Percentiles rank a stretch among this genome's conserved stretches.
phyloP scores from a whole-genome alignment of 2,888 invertebrate species.

The Isotomurus palustris region DNA sequence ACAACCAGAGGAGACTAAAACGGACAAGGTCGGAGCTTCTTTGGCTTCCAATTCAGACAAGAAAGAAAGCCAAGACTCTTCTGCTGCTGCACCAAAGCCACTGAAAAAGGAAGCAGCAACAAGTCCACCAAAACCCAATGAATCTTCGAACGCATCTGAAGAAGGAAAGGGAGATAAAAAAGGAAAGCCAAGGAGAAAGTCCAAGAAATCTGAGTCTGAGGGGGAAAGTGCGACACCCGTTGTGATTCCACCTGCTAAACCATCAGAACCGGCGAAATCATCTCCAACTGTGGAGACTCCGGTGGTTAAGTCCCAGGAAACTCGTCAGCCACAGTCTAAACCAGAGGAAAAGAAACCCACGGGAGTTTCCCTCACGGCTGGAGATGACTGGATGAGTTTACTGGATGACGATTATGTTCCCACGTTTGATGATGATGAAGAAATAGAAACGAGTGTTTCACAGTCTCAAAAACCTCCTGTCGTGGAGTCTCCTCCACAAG shows the following conservation, averaged over 20 bases:
- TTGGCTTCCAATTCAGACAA: not conserved
- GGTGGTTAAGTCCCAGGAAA: not conserved
- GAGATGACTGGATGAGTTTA: constrained; percentile 12
- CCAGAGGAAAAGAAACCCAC: not conserved
- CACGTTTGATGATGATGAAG: constrained; percentile 25
- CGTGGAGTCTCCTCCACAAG: too few species aligned
- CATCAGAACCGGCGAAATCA: not conserved
- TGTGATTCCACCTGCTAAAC: not conserved
- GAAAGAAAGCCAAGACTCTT: constrained; percentile 9
- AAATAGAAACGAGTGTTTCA: not conserved
- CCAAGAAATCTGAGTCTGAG: constrained; percentile 46
- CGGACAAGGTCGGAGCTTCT: not conserved
- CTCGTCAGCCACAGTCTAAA: not conserved
- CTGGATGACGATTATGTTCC: constrained; percentile 32
- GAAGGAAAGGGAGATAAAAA: not conserved
- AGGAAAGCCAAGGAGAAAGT: constrained; percentile 41
- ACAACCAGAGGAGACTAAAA: not conserved
- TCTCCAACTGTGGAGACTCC: not conserved
- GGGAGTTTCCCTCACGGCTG: constrained; percentile 1
- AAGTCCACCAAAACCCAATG: not conserved
- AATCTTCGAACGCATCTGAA: too few species aligned
- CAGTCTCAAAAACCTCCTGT: too few species aligned
- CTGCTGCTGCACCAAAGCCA: too few species aligned
- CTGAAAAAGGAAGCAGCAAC: too few species aligned
- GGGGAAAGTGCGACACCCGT: not conserved